Evolutionary conservation across 1,140 invertebrate genomes (phyloP), one percentile per base, ranked within the genome.

Genomic region (Ectropis grisescens): DNA sequence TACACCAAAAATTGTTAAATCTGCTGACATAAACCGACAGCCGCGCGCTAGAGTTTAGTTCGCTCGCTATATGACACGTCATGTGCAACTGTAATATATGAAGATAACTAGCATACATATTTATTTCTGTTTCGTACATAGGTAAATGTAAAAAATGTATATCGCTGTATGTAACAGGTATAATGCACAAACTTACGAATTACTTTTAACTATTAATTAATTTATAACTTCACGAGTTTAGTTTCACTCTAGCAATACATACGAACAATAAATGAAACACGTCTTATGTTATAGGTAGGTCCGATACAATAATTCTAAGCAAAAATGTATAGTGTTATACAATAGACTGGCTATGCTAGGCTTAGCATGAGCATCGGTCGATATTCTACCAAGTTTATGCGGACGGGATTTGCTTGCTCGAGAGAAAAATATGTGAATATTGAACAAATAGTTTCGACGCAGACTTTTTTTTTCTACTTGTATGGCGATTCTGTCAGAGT

Each of bases 221-320:
- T 4, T 19, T 19, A 4, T 19, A 19, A 19, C 3, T 44, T 50
- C 53, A 36, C 51, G 33, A 50, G 41, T 56, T 59, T 67, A 64
- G 60, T 62, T 69, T 58, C 33, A 58, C 13, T 29, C 26, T 74
- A 67, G 51, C 46, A 54, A 38, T 66, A 59, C 58, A 34, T 51
- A 61, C 64, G 66, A 78, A 78, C 69, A 74, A 72, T 74, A 64
- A 61, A 61, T 58, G 50, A 47, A 57, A 67, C 58, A 41, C 51
- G 62, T 57, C 51, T 66, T 66, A 60, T 40, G 58, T 76, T 75
- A 59, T 80, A 80, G 75, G 68, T 80, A 80, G 72, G 75, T 61
- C 58, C 54, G 61, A 75, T 80, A 70, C 70, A 74, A 75, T 80
- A 75, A 66, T 64, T 71, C 40, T 80, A 80, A 80, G 75, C 62